Base-by-base conservation (phyloP, 2,888 invertebrate genomes). In the Erpobdella octoculata region DNA sequence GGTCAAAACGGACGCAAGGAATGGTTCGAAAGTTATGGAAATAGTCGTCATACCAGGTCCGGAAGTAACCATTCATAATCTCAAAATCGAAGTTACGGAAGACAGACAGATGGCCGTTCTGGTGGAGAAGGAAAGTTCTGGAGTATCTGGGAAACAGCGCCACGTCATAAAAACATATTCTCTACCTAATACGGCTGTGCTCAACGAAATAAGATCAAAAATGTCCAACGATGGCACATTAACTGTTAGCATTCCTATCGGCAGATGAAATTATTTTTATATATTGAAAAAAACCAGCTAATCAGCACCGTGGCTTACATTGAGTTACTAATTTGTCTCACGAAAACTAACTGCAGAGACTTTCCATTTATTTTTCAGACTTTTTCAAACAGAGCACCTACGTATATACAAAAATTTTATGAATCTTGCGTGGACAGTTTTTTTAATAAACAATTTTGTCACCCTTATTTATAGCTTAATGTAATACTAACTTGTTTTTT, bases 21-120 rank as follows among this genome's bases (percentile, higher is more conserved):
- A 71, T 38, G 76, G 76, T 1, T 33, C 61, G n/a, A 71, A 75
- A 64, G 18, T 38, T 4, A 72, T 76, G 46, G 76, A 76, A 72
- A 75, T 76, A 37, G 65, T 76, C 15, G 76, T 76, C 12, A 76
- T 74, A 53, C 70, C 76, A 6, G 76, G 75, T 6, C 37, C 70
- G n/a, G 74, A 72, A 8, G 38, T 73, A 61, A 68, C 65, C 28
- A 66, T 73, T 4, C 53, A 66, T 18, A 74, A 76, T 15, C 64
- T 76, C n/a, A 62, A 72, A 58, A 73, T 76, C 12, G 73, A 71
- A 46, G 73, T 76, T 5, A 67, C 70, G n/a, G 74, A 75, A 5
- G 74, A 76, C 8, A 69, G 59, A 25, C 46, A 73, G 59, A 48
- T 76, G 65, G 36, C 72, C 21, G 71, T 76, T 9, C 59, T 36